phyloP scores from a whole-genome alignment of 2,797 vertebrate species.

The Erethizon dorsatum region DNA sequence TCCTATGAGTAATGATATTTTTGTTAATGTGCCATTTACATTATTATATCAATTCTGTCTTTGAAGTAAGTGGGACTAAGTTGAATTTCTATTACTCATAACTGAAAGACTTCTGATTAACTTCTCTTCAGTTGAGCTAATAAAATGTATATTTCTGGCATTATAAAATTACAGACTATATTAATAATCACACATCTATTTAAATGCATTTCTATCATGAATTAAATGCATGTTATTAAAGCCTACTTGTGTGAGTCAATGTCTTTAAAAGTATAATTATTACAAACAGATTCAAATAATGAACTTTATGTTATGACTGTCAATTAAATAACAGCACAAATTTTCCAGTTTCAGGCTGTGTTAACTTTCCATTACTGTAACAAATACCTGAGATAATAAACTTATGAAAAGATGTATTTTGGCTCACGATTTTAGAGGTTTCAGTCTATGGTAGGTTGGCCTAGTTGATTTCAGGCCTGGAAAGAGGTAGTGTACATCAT shows the following conservation, averaged over 20 bases:
- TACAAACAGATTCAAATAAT: constrained; percentile 37
- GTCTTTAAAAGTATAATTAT: constrained; percentile 37
- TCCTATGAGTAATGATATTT: background rate
- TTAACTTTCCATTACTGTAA: background rate
- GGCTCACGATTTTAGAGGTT: background rate
- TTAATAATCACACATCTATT: constrained; percentile 23
- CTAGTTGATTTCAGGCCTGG: background rate
- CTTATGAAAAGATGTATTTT: background rate
- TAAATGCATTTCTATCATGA: constrained; percentile 45
- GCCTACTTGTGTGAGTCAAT: background rate
- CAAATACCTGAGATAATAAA: background rate
- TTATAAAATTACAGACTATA: constrained; percentile 51
- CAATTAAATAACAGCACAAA: background rate
- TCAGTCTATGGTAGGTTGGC: background rate
- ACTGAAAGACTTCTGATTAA: constrained; percentile 26
- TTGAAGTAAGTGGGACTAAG: background rate
- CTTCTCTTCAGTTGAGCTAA: background rate
- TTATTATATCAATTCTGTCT: constrained; percentile 15
- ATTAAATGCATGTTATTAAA: background rate
- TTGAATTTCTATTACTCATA: constrained; percentile 52
- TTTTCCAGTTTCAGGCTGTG: background rate
- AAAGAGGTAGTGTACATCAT: background rate
- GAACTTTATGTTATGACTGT: constrained; percentile 2
- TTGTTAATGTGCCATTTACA: background rate
- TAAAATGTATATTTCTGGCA: constrained; percentile 48